Evolutionary conservation across 1,140 invertebrate genomes (phyloP).

Genomic region (Archivesica marissinica): DNA sequence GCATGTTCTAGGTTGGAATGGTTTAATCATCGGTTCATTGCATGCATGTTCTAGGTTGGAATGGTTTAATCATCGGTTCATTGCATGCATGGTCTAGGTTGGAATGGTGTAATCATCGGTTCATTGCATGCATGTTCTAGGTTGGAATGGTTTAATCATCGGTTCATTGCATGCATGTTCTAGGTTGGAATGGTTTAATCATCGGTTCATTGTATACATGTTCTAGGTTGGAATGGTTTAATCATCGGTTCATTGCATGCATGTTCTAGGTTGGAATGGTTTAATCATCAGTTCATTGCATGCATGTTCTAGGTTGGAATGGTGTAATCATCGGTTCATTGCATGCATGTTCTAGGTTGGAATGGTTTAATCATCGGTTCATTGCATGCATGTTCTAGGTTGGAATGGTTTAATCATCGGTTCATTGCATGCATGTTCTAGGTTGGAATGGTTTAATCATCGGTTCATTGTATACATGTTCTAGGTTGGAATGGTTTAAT

Average conservation of each 20-base stretch:
- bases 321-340: not conserved
- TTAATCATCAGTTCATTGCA: not conserved
- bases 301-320: not conserved
- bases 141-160: not conserved
- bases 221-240: not conserved
- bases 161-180: not conserved
- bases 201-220: not conserved
- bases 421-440: not conserved
- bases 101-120: not conserved
- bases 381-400: too few relatives aligned
- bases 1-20: not conserved
- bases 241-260: not conserved
- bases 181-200: not conserved
- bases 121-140: too few relatives aligned
- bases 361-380: not conserved
- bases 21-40: not conserved
- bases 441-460: too few relatives aligned
- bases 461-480: not conserved
- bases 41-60: not conserved
- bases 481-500: not conserved
- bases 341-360: not conserved
- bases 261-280: too few relatives aligned
- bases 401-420: not conserved
- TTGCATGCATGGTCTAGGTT: not conserved
- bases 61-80: not conserved